Evolutionary conservation across 2,888 invertebrate genomes (phyloP).

Genomic region (Meiosimyza platycephala): DNA sequence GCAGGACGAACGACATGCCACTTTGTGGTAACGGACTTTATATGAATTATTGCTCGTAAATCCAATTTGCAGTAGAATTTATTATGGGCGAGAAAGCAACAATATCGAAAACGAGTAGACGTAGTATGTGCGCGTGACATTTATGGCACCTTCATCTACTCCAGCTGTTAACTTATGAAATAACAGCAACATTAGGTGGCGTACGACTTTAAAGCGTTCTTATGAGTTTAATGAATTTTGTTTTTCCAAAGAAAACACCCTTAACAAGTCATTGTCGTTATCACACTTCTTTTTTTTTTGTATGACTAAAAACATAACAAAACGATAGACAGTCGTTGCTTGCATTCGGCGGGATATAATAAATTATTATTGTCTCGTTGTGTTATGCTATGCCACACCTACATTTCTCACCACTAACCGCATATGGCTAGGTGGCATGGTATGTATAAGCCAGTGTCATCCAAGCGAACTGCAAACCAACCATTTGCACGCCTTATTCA

Average conservation of each 20-base stretch:
- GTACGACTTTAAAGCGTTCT: no score
- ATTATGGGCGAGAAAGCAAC: slow-evolving; percentile 36
- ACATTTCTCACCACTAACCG: background rate
- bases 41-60: slow-evolving; percentile 48
- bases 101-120: background rate
- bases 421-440: background rate
- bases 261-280: no score
- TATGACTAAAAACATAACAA: background rate
- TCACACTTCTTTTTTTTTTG: background rate
- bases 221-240: no score
- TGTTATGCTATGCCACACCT: background rate
- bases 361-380: slow-evolving; percentile 6
- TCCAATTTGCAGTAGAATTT: slow-evolving; percentile 49
- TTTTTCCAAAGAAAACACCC: no score
- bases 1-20: slow-evolving; percentile 32
- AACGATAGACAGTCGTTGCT: slow-evolving; percentile 10
- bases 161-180: background rate
- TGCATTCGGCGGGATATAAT: background rate
- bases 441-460: no score
- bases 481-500: background rate
- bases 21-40: slow-evolving; percentile 41
- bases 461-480: background rate
- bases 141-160: background rate
- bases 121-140: background rate
- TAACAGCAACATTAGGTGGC: no score